These are phyloP conservation scores for Ectemnius cavifrons DNA, from an alignment of 2,888 invertebrate species.

Conservation along the genomic window DNA sequence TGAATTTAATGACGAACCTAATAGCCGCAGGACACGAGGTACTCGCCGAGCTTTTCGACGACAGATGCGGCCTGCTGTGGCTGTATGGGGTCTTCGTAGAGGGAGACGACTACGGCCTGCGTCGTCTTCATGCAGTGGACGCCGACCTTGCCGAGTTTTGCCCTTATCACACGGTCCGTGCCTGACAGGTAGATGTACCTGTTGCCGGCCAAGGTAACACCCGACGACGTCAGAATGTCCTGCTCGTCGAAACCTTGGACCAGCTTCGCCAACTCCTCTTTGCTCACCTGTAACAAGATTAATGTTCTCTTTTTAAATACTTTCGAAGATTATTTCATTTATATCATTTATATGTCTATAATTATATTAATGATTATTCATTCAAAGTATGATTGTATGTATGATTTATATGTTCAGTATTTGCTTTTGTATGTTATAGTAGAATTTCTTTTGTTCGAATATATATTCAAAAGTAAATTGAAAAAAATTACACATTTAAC, in stretches of 20 bases:
- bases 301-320: neutral
- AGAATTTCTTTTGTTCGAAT: too few species aligned
- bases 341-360: too few species aligned
- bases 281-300: conserved; percentile 82
- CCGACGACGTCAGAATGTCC: conserved; percentile 92
- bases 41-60: conserved; percentile 98
- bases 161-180: conserved; percentile 95
- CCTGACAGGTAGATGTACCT: conserved; percentile 97
- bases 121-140: conserved; percentile 98
- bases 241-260: conserved; percentile 94
- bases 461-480: too few species aligned
- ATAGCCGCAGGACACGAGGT: conserved; percentile 97
- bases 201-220: conserved; percentile 94
- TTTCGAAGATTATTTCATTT: neutral
- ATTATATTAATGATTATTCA: too few species aligned
- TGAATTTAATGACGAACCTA: conserved; percentile 79
- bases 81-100: conserved; percentile 97
- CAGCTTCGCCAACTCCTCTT: conserved; percentile 94
- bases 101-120: conserved; percentile 96
- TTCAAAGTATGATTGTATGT: too few species aligned
- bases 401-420: too few species aligned
- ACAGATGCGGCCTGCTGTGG: conserved; percentile 97
- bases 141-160: conserved; percentile 95
- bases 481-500: too few species aligned
- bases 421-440: too few species aligned